These are phyloP conservation scores for Hydrochoerus hydrochaeris DNA, from an alignment of 2,113 vertebrate genomes.

Conservation along the genomic window DNA sequence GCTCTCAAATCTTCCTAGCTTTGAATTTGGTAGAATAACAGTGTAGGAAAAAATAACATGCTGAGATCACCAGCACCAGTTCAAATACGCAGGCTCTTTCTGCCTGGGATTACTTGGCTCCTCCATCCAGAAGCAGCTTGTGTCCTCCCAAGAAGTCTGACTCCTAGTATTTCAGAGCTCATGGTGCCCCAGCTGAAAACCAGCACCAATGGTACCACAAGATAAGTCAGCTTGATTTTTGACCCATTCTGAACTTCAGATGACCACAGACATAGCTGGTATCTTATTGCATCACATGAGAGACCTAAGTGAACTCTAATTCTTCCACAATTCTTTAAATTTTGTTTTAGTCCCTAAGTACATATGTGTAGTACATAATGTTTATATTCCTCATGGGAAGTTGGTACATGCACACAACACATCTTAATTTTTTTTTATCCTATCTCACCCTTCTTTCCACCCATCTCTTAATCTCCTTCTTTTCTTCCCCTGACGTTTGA, in stretches of 20 bases:
- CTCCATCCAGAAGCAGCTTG: neutral
- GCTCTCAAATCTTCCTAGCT: neutral
- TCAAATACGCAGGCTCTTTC: neutral
- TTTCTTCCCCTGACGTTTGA: neutral
- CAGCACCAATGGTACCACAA: neutral
- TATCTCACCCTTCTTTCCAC: neutral
- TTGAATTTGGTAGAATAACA: neutral
- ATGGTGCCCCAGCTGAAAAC: no score
- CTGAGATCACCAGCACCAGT: neutral
- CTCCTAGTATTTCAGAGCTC: neutral
- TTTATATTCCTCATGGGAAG: neutral
- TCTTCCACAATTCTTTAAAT: neutral
- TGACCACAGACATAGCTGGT: neutral
- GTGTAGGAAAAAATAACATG: neutral
- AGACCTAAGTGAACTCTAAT: neutral
- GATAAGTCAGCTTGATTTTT: neutral
- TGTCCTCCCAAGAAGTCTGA: neutral
- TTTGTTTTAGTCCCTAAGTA: neutral
- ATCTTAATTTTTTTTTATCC: neutral
- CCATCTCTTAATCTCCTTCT: neutral
- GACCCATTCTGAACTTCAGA: neutral
- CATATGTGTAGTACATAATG: neutral
- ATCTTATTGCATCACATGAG: accelerated
- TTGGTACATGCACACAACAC: neutral
- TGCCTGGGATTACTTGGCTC: neutral